Evolutionary conservation across 2,888 invertebrate genomes (phyloP).

Genomic region (Ashinkailepas kermadecensis): DNA sequence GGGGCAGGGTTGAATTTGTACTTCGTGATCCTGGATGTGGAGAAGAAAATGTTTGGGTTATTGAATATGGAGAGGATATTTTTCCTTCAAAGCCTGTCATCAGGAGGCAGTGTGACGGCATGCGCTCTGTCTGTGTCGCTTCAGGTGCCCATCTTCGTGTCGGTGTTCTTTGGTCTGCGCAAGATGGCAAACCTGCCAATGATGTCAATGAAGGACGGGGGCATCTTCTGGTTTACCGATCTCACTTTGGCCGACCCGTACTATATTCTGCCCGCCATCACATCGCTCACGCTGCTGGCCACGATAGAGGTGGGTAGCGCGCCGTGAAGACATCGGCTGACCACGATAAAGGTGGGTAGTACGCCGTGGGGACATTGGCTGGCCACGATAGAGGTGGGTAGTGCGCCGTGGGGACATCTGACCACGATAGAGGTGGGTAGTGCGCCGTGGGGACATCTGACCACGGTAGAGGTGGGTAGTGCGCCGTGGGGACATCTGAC

Average conservation of each 20-base stretch:
- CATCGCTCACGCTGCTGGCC: conserved; percentile 47
- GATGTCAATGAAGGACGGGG: conserved; percentile 80
- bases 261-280: conserved; percentile 75
- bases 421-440: not conserved
- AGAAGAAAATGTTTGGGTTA: too few species aligned
- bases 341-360: too few species aligned
- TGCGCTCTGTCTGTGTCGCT: too few species aligned
- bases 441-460: not conserved
- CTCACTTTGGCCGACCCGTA: conserved; percentile 84
- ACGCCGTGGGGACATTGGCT: too few species aligned
- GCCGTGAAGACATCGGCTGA: too few species aligned
- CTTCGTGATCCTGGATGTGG: too few species aligned
- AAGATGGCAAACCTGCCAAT: conserved; percentile 85
- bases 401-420: not conserved
- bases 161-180: conserved; percentile 80
- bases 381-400: not conserved
- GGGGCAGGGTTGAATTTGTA: too few species aligned
- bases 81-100: too few species aligned
- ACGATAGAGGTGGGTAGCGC: conserved; percentile 30
- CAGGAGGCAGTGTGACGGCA: too few species aligned
- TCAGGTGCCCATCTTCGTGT: conserved; percentile 76
- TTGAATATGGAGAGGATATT: too few species aligned
- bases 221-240: conserved; percentile 87
- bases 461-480: not conserved
- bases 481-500: not conserved